Percentiles rank a stretch among this genome's conserved stretches.
phyloP scores from a whole-genome alignment of 2,797 vertebrate species.

The Austrolebias charrua region DNA sequence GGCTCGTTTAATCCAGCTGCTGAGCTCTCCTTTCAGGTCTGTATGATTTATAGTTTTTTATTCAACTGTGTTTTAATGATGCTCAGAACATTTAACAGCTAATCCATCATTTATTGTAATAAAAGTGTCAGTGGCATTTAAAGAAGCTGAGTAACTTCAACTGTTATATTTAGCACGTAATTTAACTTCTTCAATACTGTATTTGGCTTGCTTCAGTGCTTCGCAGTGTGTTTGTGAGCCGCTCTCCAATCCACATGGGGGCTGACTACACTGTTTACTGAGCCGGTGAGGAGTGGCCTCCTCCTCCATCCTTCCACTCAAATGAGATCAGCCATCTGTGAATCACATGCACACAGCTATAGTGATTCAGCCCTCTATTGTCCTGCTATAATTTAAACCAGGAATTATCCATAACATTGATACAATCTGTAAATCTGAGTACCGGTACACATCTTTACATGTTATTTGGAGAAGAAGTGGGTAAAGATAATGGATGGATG shows the following conservation, averaged over 20 bases:
- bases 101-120: neutral
- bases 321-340: conserved; percentile 65
- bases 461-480: too few species aligned
- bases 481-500: too few species aligned
- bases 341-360: conserved; percentile 42
- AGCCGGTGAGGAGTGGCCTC: conserved; percentile 59
- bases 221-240: conserved; percentile 36
- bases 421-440: conserved; percentile 14
- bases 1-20: conserved; percentile 39
- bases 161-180: neutral
- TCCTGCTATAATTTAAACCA: conserved; percentile 10
- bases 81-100: neutral
- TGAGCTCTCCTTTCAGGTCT: conserved; percentile 55
- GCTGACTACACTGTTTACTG: conserved; percentile 57
- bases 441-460: neutral
- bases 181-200: neutral
- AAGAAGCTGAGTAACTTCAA: neutral
- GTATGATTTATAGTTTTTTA: conserved; percentile 8
- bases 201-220: conserved; percentile 17
- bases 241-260: conserved; percentile 49
- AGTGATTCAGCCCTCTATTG: conserved; percentile 8
- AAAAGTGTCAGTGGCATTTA: neutral
- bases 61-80: neutral
- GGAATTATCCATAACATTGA: conserved; percentile 4
- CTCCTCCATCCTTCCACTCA: conserved; percentile 27